These are phyloP conservation scores for Cosmorhoe ocellata DNA, from an alignment of 2,888 invertebrate genomes.

Conservation along the genomic window DNA sequence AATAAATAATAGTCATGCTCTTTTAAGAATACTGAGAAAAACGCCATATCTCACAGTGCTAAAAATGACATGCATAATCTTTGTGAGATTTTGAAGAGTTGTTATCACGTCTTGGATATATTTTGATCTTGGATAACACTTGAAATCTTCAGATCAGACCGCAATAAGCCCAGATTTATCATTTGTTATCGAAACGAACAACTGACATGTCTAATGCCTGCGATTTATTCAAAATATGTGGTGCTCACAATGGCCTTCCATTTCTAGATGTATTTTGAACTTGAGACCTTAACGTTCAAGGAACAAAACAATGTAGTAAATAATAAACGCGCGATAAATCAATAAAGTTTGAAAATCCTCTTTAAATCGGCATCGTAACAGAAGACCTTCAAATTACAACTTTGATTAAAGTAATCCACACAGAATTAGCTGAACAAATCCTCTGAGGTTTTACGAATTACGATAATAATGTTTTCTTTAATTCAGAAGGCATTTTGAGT, in stretches of 20 bases:
- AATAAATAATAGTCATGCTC: too few relatives aligned
- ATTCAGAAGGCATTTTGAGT: constrained; percentile 14
- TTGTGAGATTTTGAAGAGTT: constrained; percentile 1
- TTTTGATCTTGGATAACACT: constrained; percentile 47
- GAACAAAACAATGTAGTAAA: background rate
- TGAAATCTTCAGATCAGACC: constrained; percentile 53
- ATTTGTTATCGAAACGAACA: constrained; percentile 49
- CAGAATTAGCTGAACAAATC: constrained; percentile 61
- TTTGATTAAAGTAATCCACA: constrained; percentile 68
- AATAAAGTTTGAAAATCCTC: constrained; percentile 41
- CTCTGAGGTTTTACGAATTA: constrained; percentile 61
- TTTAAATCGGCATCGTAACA: constrained; percentile 34
- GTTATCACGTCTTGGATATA: constrained; percentile 19
- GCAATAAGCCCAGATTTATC: constrained; percentile 66
- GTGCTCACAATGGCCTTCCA: too few relatives aligned
- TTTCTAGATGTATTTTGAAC: too few relatives aligned
- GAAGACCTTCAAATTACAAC: constrained; percentile 62
- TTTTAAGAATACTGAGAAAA: background rate
- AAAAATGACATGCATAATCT: background rate
- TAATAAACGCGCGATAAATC: constrained; percentile 34
- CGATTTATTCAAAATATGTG: too few relatives aligned
- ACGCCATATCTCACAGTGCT: background rate
- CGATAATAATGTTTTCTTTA: constrained; percentile 47
- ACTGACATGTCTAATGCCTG: constrained; percentile 54
- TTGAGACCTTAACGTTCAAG: too few relatives aligned